Conservation (phyloP, 2,888 invertebrate genomes). For the Caprella mutica region DNA sequence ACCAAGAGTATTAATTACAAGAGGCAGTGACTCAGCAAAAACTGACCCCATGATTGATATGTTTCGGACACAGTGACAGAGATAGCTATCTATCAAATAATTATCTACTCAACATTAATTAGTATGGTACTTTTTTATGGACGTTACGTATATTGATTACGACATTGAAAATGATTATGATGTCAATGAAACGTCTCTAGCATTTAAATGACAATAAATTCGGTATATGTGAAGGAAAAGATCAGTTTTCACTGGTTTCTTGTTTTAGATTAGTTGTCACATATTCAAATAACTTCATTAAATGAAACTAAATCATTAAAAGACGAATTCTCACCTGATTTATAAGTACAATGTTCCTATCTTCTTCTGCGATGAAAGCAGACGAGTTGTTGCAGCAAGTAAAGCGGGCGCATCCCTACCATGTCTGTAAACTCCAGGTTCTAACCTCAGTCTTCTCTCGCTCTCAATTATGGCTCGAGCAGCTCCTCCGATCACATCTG, state of each 20-base stretch:
- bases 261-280: neutral
- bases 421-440: constrained; percentile 46
- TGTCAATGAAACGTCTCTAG: too few species aligned
- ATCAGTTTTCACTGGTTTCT: neutral
- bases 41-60: too few species aligned
- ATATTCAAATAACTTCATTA: neutral
- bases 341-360: constrained; percentile 50
- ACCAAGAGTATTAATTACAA: too few species aligned
- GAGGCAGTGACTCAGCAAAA: too few species aligned
- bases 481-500: constrained; percentile 38
- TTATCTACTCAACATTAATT: too few species aligned
- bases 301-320: neutral
- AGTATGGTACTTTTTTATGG: too few species aligned
- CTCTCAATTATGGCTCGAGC: constrained; percentile 26
- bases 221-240: neutral
- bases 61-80: too few species aligned
- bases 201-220: too few species aligned
- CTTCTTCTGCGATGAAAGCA: constrained; percentile 48
- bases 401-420: constrained; percentile 46
- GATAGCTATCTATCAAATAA: too few species aligned
- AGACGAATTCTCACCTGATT: constrained; percentile 5
- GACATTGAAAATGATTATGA: too few species aligned
- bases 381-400: constrained; percentile 45
- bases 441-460: constrained; percentile 35
- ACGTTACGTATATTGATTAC: too few species aligned